These are phyloP conservation scores for Oxygymnocypris stewartii DNA, from an alignment of 2,113 vertebrate genomes.

Conservation along the genomic window DNA sequence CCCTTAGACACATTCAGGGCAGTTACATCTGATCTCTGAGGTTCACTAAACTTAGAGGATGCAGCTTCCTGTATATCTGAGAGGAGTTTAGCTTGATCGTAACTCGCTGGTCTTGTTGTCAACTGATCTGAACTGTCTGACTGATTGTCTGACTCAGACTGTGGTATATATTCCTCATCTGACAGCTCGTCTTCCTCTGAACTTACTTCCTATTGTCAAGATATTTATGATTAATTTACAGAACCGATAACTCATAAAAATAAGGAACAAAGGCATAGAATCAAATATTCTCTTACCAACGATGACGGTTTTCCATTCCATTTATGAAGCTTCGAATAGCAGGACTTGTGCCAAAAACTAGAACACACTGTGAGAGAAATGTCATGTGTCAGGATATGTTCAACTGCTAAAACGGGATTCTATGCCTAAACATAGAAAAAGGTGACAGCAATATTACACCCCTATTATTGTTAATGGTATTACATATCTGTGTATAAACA, in stretches of 20 bases:
- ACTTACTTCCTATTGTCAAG: conserved; percentile 41
- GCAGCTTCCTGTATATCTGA: conserved; percentile 10
- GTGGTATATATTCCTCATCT: conserved; percentile 48
- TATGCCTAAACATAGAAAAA: not conserved
- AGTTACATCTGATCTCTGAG: not conserved
- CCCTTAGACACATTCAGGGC: not conserved
- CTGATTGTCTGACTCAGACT: conserved; percentile 32
- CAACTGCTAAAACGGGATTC: not conserved
- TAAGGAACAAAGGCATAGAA: not conserved
- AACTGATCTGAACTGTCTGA: conserved; percentile 25
- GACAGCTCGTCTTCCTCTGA: conserved; percentile 37
- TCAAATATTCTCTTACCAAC: not conserved
- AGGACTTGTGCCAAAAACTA: conserved; percentile 44
- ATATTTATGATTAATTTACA: conserved; percentile 18
- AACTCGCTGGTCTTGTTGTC: not conserved
- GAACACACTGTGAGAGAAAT: conserved; percentile 40
- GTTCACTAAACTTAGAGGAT: not conserved
- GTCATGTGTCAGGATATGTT: not conserved
- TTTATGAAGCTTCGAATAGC: conserved; percentile 12
- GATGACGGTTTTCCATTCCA: not conserved
- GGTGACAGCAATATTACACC: not conserved
- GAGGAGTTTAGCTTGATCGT: not conserved
- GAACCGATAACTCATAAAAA: not conserved
- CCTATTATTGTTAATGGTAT: not conserved
- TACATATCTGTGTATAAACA: not conserved